Percentiles rank a stretch among this genome's conserved stretches.
phyloP scores from a whole-genome alignment of 2,113 vertebrate genomes.

The Catharus bicknelli region DNA sequence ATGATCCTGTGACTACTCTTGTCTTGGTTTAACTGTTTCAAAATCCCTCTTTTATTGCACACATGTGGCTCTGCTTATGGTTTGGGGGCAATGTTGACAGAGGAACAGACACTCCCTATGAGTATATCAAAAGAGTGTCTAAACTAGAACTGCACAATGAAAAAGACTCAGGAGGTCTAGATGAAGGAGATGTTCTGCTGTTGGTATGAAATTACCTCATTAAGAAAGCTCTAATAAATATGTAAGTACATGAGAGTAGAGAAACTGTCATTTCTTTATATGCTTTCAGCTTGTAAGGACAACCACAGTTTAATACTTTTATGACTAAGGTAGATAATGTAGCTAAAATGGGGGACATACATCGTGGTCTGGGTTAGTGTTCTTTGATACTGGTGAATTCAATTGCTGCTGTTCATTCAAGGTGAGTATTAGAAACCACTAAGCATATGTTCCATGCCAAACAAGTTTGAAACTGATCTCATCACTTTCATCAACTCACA shows the following conservation, averaged over 20 bases:
- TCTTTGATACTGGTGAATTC: neutral
- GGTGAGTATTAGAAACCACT: neutral
- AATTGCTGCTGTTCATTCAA: neutral
- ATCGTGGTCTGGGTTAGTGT: neutral
- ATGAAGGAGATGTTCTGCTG: neutral
- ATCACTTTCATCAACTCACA: neutral
- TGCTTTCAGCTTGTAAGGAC: neutral
- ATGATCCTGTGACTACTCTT: neutral
- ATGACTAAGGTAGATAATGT: neutral
- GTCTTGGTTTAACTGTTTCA: neutral
- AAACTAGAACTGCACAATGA: neutral
- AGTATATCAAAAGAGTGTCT: neutral
- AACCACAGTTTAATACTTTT: neutral
- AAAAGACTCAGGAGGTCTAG: neutral
- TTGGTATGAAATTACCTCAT: neutral
- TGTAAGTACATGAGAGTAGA: neutral
- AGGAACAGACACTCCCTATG: neutral
- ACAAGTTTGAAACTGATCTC: neutral
- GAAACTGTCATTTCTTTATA: neutral
- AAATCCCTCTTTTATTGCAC: neutral
- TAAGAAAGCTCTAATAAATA: neutral
- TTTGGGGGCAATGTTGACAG: neutral
- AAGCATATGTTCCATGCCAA: neutral
- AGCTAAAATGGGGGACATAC: neutral
- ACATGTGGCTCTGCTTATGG: neutral